Conservation (phyloP, 92 coral and sea anemone genomes). For the Zoanthus sansibaricus region DNA sequence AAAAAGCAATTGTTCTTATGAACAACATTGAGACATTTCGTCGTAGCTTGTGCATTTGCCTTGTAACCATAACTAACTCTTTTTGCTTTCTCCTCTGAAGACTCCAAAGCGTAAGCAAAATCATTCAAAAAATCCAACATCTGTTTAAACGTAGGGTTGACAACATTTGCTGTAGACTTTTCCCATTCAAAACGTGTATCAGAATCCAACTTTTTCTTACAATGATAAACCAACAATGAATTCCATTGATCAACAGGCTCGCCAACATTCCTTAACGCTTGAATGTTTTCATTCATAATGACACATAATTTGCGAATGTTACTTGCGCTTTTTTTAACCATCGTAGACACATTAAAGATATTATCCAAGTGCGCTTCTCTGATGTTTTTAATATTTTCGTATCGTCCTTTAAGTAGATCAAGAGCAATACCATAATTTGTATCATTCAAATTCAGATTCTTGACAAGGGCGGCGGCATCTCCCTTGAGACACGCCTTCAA, state of each 20-base stretch:
- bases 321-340: background rate
- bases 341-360: background rate
- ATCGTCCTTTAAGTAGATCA: conserved; percentile 11
- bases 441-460: conserved; percentile 36
- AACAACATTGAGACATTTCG: conserved; percentile 10
- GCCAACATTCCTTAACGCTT: background rate
- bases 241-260: conserved; percentile 37
- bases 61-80: background rate
- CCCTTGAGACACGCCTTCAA: conserved; percentile 41
- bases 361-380: conserved; percentile 1
- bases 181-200: conserved; percentile 28
- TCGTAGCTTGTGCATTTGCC: background rate
- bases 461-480: conserved; percentile 36
- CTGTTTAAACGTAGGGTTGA: background rate
- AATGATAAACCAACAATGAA: conserved; percentile 29
- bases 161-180: background rate
- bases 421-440: conserved; percentile 27
- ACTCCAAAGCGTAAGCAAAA: conserved; percentile 3
- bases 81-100: conserved; percentile 3
- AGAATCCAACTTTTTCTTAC: conserved; percentile 7
- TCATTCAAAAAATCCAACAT: conserved; percentile 5
- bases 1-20: conserved; percentile 16
- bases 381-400: conserved; percentile 39
- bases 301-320: conserved; percentile 12
- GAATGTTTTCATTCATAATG: conserved; percentile 14